Base-by-base conservation (phyloP, 2,113 vertebrate species). In the Elephas maximus region DNA sequence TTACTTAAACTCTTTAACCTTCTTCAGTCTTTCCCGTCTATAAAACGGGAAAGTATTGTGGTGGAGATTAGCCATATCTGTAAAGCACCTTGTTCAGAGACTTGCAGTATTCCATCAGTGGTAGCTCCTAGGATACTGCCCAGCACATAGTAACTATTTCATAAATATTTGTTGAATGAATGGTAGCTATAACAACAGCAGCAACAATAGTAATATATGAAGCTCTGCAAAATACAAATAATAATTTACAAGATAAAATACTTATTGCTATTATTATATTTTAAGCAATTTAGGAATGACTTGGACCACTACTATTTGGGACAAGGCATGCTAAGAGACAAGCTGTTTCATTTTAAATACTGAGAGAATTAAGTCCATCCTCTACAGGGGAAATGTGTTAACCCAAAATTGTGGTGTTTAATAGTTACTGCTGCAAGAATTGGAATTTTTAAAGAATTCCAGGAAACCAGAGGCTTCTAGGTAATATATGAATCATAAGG, bases 401-500 rank as follows among this genome's bases (percentile, higher is more conserved):
- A 69, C 21, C n/a, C 60, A 87, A 78, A 67, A 88, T 45, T 90
- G 84, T 92, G 53, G 51, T 67, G 8, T 90, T 93, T 88, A 85
- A 95, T 33, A 73, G 28, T 81, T 92, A 69, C 26, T 88, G 37
- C 65, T 85, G 65, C 45, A 67, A 92, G 79, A 92, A 63, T 15
- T 57, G 28, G 67, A 94, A 86, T 86, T 97, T 88, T 93, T 57
- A 88, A 95, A 96, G 91, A 97, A 94, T 95, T 96, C 91, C 73
- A 94, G 95, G 93, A 97, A 97, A 79, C 62, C 3, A 67, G 53
- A 92, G 30, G 33, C 63, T 93, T 88, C 82, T 76, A 93, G 86
- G 82, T 89, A 89, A 85, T 73, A 30, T 28, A 28, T 95, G 78
- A 93, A 76, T 96, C 94, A 94, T 5, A 74, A 53, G 51, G 88